Evolutionary conservation across 2,888 invertebrate genomes (phyloP), one percentile per base, ranked within the genome.

Genomic region (Atherix ibis): DNA sequence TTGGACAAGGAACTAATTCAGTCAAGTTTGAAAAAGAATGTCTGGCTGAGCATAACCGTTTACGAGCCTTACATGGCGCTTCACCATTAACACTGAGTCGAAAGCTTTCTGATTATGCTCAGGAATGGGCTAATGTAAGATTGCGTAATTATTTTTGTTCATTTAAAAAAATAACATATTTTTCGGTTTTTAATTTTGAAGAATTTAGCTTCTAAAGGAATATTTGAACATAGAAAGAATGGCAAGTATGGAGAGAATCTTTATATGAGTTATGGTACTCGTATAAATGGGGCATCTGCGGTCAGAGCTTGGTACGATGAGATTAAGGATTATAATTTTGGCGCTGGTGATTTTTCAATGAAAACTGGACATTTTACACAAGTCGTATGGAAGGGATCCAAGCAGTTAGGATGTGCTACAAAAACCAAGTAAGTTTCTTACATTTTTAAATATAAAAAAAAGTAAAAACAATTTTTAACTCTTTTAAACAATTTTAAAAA

Each of bases 261-360:
- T 43, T 83, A 74, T 54, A 76, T 72, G 47, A 70, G 76, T 47
- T 77, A 76, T 71, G 76, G 78, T 31, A 75, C 76, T 2, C 24
- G 58, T 5, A 68, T 81, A 2, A 63, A 68, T 18, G 83, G 82
- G 2, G 66, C 66, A 31, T 73, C 75, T 39, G 73, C 82, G 1
- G 82, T 82, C 1, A 76, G 80, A 26, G 73, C 73, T 50, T 85
- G 84, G 84, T 80, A 73, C 43, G 67, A 66, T 32, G 80, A 80
- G 56, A 74, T 77, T 18, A 66, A 70, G 43, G 66, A 71, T 42
- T 75, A 76, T 47, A 62, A 59, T 18, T 79, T 76, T 46, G 71
- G 71, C 10, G 65, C 54, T 42, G 28, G 22, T 6, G 76, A 76
- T 45, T 76, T 76, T 1, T 64, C 61, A 5, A 68, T 68, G 40